phyloP scores from a whole-genome alignment of 2,797 vertebrate species.

The Danio kyathit region DNA sequence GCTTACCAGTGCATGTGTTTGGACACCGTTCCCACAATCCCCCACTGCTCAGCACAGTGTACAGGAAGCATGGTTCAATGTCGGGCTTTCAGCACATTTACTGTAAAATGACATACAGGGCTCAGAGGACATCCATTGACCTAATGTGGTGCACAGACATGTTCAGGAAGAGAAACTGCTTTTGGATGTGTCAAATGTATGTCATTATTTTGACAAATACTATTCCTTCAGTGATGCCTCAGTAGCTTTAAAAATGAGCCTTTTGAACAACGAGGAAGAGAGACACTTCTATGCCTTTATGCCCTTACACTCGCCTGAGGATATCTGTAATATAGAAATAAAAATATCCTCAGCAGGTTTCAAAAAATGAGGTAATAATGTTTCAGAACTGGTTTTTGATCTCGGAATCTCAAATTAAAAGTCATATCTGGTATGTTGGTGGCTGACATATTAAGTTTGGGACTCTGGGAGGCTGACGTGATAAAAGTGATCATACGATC shows the following conservation, averaged over 20 bases:
- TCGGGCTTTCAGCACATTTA: constrained; percentile 18
- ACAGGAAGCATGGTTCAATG: constrained; percentile 9
- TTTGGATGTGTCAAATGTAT: constrained; percentile 39
- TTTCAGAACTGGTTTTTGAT: constrained; percentile 48
- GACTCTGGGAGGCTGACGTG: constrained; percentile 47
- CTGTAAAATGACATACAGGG: constrained; percentile 39
- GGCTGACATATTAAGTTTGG: constrained; percentile 45
- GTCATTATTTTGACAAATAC: constrained; percentile 42
- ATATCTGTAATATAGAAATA: constrained; percentile 27
- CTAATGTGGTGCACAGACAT: constrained; percentile 25
- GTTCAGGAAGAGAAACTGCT: constrained; percentile 23
- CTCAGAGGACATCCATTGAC: constrained; percentile 10
- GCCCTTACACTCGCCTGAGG: background rate
- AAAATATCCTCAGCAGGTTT: constrained; percentile 29
- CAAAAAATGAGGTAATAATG: constrained; percentile 19
- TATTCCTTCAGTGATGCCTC: constrained; percentile 1
- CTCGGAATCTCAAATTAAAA: constrained; percentile 49
- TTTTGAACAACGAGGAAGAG: background rate
- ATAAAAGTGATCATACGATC: constrained; percentile 44
- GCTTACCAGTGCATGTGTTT: constrained; percentile 50
- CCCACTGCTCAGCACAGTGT: constrained; percentile 30
- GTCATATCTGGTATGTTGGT: constrained; percentile 34
- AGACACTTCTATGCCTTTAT: constrained; percentile 10
- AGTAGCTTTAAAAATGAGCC: constrained; percentile 32
- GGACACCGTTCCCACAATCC: constrained; percentile 44